Evolutionary conservation across 2,797 vertebrate genomes (phyloP).

Genomic region (Gadopsis bispinosus): DNA sequence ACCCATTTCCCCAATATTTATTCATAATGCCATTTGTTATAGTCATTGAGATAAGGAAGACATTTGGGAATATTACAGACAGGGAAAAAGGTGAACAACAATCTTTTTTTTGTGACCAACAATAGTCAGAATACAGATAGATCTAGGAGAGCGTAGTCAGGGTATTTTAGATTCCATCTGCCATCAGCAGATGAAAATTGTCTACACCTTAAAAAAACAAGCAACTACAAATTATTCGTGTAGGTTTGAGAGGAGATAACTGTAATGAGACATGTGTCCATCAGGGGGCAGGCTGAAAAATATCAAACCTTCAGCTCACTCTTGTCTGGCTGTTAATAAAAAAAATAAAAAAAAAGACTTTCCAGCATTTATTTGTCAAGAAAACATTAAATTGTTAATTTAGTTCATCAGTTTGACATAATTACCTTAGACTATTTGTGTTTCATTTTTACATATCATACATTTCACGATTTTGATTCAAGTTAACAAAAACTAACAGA

Average conservation of each 20-base stretch:
- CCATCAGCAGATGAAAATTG: neutral
- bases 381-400: neutral
- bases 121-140: neutral
- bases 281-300: slow-evolving; percentile 37
- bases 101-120: neutral
- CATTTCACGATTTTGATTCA: too few relatives aligned
- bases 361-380: too few relatives aligned
- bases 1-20: neutral
- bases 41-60: neutral
- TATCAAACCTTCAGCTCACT: neutral
- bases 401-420: neutral
- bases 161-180: neutral
- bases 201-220: neutral
- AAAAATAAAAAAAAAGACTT: neutral
- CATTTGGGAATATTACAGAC: neutral
- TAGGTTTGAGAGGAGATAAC: neutral
- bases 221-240: neutral
- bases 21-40: neutral
- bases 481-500: neutral
- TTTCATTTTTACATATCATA: too few relatives aligned
- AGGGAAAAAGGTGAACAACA: neutral
- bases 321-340: neutral
- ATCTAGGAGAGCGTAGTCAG: neutral
- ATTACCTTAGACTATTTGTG: neutral
- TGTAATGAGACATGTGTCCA: slow-evolving; percentile 35